phyloP scores from a whole-genome alignment of 2,888 invertebrate genomes.

The Apodemia zela region DNA sequence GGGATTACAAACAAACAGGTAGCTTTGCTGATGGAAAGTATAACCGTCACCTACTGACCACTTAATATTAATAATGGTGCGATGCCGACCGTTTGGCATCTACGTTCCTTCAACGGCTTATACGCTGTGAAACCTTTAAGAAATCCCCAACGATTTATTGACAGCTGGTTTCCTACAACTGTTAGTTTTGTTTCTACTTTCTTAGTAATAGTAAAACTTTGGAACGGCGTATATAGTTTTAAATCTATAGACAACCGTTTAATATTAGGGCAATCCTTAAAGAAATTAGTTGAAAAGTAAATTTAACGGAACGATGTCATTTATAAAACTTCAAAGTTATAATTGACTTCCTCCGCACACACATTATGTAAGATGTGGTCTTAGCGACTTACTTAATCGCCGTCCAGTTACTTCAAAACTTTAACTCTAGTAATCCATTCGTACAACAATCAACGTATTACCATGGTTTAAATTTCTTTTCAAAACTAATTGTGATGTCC shows the following conservation, averaged over 20 bases:
- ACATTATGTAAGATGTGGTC: background rate
- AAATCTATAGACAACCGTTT: background rate
- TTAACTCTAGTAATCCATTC: background rate
- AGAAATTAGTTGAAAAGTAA: slow-evolving; percentile 3
- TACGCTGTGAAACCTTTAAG: too few species aligned
- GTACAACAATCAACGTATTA: background rate
- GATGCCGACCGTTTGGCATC: too few species aligned
- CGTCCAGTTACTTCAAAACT: background rate
- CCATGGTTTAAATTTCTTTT: too few species aligned
- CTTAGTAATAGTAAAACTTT: too few species aligned
- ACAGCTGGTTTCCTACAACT: too few species aligned
- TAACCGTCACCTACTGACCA: background rate
- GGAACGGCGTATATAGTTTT: too few species aligned
- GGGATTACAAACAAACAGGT: background rate
- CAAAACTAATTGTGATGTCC: background rate
- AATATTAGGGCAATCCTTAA: background rate
- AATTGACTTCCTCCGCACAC: background rate
- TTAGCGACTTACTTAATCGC: background rate
- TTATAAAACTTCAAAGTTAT: slow-evolving; percentile 6
- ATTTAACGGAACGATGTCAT: background rate
- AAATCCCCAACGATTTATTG: too few species aligned
- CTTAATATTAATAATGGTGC: too few species aligned
- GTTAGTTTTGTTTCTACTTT: too few species aligned
- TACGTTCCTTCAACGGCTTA: too few species aligned
- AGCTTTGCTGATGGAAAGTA: background rate